These are phyloP conservation scores for Actinia tenebrosa DNA, from an alignment of 64 coral and sea anemone species.

Conservation along the genomic window DNA sequence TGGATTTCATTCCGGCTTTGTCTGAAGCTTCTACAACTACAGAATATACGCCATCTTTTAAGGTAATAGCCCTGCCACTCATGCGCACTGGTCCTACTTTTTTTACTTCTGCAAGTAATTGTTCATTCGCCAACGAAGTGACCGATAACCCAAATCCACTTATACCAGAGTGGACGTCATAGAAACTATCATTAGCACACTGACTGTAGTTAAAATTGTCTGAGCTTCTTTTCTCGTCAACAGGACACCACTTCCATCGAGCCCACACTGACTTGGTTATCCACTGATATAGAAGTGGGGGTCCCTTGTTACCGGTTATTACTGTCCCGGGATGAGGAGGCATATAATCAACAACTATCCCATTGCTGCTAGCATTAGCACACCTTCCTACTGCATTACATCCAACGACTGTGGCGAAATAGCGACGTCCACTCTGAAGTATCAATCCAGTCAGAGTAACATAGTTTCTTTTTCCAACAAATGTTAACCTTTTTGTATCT, in stretches of 20 bases:
- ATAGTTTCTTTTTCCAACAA: constrained; percentile 47
- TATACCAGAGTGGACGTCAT: constrained; percentile 78
- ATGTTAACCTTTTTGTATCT: constrained; percentile 42
- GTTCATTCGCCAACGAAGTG: constrained; percentile 35
- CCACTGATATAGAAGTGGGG: constrained; percentile 62
- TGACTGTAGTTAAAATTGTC: constrained; percentile 3
- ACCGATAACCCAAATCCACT: constrained; percentile 78
- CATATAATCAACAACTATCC: constrained; percentile 74
- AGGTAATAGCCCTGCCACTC: constrained; percentile 58
- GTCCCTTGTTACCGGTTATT: constrained; percentile 22
- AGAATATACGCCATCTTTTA: constrained; percentile 83
- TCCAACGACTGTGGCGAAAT: constrained; percentile 70
- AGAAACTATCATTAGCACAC: constrained; percentile 68
- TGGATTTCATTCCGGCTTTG: constrained; percentile 56
- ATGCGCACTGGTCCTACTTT: constrained; percentile 51
- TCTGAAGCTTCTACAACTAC: constrained; percentile 78
- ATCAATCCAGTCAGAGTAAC: constrained; percentile 38
- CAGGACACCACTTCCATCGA: constrained; percentile 91
- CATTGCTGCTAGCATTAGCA: constrained; percentile 87
- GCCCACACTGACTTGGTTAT: constrained; percentile 91
- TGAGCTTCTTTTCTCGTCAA: constrained; percentile 41
- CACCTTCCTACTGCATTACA: constrained; percentile 94
- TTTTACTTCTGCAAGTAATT: constrained; percentile 41
- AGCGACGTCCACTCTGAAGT: constrained; percentile 67
- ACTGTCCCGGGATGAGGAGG: constrained; percentile 78